These are phyloP conservation scores for Drosophila meridiana DNA, from an alignment of 2,888 invertebrate species.

Conservation along the genomic window DNA sequence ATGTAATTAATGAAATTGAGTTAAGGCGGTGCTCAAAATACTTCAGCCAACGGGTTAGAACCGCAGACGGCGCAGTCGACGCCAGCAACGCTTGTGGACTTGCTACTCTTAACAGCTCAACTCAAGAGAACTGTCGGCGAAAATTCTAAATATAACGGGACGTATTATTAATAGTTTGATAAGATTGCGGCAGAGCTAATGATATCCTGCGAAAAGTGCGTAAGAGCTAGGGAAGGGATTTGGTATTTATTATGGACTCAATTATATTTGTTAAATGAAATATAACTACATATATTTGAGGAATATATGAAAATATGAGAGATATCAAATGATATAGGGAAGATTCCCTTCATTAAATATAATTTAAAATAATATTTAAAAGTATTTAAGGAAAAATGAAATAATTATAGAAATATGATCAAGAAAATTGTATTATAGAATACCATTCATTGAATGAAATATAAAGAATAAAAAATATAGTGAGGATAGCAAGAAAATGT, in stretches of 20 bases:
- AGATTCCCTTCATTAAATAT: too few species aligned
- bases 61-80: conserved; percentile 13
- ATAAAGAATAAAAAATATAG: too few species aligned
- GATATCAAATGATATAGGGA: too few species aligned
- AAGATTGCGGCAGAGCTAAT: not conserved
- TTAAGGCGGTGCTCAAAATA: conserved; percentile 26
- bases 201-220: not conserved
- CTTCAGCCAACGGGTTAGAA: conserved; percentile 1
- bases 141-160: conserved; percentile 5
- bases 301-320: too few species aligned
- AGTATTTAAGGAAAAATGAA: too few species aligned
- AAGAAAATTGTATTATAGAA: too few species aligned
- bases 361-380: too few species aligned
- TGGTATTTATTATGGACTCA: not conserved
- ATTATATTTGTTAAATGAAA: too few species aligned
- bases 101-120: not conserved
- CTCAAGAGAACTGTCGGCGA: conserved; percentile 2
- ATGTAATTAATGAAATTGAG: conserved; percentile 45
- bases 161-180: not conserved
- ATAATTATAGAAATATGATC: too few species aligned
- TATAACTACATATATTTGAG: too few species aligned
- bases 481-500: too few species aligned
- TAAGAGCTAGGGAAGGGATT: not conserved
- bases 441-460: not conserved
- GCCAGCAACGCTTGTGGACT: conserved; percentile 10